Conservation (phyloP, 2,888 invertebrate genomes). For the Morpho achilles region DNA sequence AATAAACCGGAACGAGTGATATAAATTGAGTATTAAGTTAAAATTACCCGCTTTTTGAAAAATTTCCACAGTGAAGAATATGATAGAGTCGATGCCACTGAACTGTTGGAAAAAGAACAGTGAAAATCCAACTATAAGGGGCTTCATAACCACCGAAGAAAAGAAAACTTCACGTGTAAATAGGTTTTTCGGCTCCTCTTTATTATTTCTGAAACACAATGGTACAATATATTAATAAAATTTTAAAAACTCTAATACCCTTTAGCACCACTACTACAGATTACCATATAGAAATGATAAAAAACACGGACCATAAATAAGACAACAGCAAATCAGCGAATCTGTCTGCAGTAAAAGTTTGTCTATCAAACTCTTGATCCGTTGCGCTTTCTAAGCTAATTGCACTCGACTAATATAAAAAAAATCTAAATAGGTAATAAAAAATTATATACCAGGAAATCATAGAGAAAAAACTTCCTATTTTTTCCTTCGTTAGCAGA, state of each 20-base stretch:
- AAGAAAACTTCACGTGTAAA: slow-evolving; percentile 69
- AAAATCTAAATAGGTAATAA: no score
- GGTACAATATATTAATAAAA: neutral
- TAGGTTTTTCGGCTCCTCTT: slow-evolving; percentile 46
- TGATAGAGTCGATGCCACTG: slow-evolving; percentile 79
- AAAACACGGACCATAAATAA: no score
- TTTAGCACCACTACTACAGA: no score
- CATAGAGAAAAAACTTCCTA: no score
- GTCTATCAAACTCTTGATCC: no score
- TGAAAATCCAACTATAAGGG: slow-evolving; percentile 67
- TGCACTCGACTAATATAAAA: no score
- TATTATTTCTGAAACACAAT: slow-evolving; percentile 42
- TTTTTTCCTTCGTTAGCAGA: no score
- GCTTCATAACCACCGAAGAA: slow-evolving; percentile 66
- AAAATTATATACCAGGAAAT: no score
- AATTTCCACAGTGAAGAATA: slow-evolving; percentile 80
- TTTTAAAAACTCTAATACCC: neutral
- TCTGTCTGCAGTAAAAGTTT: no score
- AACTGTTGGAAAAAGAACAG: slow-evolving; percentile 79
- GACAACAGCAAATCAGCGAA: no score
- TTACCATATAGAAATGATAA: no score
- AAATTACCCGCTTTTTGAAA: slow-evolving; percentile 70
- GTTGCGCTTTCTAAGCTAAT: no score
- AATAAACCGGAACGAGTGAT: neutral
- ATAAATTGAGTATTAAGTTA: neutral